phyloP scores from a whole-genome alignment of 1,140 invertebrate species.

The Apis laboriosa region DNA sequence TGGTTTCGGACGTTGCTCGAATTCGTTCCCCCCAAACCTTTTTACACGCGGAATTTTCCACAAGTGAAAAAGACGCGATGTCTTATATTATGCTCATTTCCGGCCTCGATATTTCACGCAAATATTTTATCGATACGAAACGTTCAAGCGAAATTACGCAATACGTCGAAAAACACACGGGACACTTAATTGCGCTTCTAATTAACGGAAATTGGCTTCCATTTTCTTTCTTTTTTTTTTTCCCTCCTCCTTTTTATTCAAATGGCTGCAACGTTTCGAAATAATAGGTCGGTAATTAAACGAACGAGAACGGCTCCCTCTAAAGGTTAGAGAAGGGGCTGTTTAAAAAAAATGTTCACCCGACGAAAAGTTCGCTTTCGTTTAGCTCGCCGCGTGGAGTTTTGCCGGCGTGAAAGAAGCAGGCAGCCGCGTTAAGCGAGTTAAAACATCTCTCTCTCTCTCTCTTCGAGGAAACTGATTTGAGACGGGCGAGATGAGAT shows the following conservation, averaged over 20 bases:
- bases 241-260: no score
- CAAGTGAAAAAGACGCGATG: neutral
- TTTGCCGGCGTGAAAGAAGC: neutral
- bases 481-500: conserved; percentile 17
- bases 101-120: neutral
- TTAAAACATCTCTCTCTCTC: neutral
- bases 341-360: neutral
- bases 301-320: no score
- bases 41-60: neutral
- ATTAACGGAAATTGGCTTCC: conserved; percentile 11
- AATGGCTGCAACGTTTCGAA: neutral
- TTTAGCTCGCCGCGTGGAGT: neutral
- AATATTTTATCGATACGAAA: conserved; percentile 13
- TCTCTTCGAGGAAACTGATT: neutral
- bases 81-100: neutral
- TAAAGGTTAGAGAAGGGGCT: no score
- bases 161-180: conserved; percentile 3
- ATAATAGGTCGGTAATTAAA: neutral
- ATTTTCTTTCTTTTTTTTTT: no score
- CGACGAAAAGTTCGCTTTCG: neutral
- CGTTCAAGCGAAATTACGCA: neutral
- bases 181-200: conserved; percentile 23
- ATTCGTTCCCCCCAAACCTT: neutral
- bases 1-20: no score
- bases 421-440: neutral